Percentiles rank a stretch among this genome's conserved stretches.
Evolutionary conservation across 35 echinoderm and acorn worm genomes (phyloP).

Genomic region (Holothuria glaberrima): DNA sequence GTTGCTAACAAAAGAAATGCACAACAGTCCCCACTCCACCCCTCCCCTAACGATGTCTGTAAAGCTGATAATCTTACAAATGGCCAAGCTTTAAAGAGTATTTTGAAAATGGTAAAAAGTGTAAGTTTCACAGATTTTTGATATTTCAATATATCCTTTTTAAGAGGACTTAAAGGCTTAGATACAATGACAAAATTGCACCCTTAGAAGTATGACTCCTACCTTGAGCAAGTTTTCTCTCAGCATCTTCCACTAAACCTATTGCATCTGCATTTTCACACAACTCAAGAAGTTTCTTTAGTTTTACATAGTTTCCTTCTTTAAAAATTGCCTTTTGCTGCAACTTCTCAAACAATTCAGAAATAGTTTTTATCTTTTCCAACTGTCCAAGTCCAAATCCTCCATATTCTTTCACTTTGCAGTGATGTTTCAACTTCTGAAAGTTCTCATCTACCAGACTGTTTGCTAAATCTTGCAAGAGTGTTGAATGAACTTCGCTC

Average conservation of each 20-base stretch:
- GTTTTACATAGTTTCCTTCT: conserved; percentile 10
- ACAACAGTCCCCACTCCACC: too few relatives aligned
- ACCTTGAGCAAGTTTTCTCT: not conserved
- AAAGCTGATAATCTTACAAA: too few relatives aligned
- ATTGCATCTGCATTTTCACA: not conserved
- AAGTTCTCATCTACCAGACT: not conserved
- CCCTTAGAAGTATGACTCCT: not conserved
- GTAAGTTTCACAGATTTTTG: too few relatives aligned
- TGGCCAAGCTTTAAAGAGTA: too few relatives aligned
- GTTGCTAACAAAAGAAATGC: too few relatives aligned
- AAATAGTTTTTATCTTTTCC: conserved; percentile 28
- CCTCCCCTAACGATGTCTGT: too few relatives aligned
- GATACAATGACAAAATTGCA: too few relatives aligned
- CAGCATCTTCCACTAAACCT: not conserved
- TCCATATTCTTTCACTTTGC: not conserved
- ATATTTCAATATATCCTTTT: too few relatives aligned
- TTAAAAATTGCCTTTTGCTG: conserved; percentile 35
- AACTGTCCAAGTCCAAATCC: conserved; percentile 22
- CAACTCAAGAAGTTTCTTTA: not conserved
- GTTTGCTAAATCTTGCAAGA: not conserved
- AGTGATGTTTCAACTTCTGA: not conserved
- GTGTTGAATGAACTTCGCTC: not conserved
- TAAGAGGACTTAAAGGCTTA: too few relatives aligned
- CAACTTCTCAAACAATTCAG: not conserved
- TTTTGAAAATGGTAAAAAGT: too few relatives aligned